A percentile compares a stretch with the other conserved stretches of the same genome.
These are phyloP conservation scores for Microtus ochrogaster DNA, from an alignment of 2,113 vertebrate genomes.

Conservation along the genomic window DNA sequence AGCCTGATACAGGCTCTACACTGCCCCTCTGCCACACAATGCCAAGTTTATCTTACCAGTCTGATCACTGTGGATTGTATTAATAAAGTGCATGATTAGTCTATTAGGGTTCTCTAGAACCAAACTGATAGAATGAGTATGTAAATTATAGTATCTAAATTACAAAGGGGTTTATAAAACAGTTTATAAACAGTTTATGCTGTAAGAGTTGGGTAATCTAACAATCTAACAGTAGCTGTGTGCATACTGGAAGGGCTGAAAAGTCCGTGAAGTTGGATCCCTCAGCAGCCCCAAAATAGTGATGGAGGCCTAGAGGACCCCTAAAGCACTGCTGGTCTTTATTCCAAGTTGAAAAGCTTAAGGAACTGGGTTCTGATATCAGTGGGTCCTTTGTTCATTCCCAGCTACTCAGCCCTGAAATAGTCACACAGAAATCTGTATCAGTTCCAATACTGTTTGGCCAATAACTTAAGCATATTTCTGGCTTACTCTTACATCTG, in stretches of 20 bases:
- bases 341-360: neutral
- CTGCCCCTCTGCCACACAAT: neutral
- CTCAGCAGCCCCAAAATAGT: neutral
- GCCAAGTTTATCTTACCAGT: neutral
- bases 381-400: no score
- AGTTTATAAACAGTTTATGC: neutral
- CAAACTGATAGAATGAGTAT: neutral
- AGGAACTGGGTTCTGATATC: neutral
- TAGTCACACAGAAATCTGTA: no score
- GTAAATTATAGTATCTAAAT: neutral
- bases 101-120: neutral
- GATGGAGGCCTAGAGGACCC: neutral
- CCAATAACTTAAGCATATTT: no score
- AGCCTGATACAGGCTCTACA: neutral
- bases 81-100: conserved; percentile 7
- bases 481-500: no score
- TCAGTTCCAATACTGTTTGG: no score
- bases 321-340: neutral
- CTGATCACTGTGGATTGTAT: neutral
- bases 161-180: neutral
- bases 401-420: no score
- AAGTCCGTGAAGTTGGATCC: neutral
- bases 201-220: neutral
- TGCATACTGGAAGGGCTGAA: neutral
- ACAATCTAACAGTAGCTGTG: neutral